Base-by-base conservation (phyloP, 1,140 invertebrate genomes). In the Nomia melanderi region DNA sequence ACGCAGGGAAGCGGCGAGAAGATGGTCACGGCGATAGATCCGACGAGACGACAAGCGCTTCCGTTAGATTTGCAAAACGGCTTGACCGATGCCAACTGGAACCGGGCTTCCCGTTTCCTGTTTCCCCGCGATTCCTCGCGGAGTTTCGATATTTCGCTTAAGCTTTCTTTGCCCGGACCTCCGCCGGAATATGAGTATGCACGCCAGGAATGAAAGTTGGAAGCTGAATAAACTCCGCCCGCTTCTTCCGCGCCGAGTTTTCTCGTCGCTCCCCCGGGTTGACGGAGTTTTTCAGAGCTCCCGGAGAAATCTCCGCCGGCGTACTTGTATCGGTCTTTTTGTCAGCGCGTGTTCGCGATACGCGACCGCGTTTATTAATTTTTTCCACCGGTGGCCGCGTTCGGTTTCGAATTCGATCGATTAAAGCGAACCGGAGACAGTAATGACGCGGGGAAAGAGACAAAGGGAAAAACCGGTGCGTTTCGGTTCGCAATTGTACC, bases 81-180 rank as follows among this genome's bases (percentile, higher is more conserved):
- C 33, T 54, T 23, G 31, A 29, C 63, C 17, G 50, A 31, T 65
- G 3, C n/a, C n/a, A n/a, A n/a, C 29, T 47, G 1, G 29, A 1
- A 17, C 6, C 50, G 20, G 29, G 56, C 9, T 33, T 53, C 1
- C 11, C 29, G 5, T 3, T 14, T 29, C 25, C 23, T 41, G 9
- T 4, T 8, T 11, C 25, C 11, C 41, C 6, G 23, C 11, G 53
- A 11, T 25, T 12, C 3, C 29, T 3, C 14, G 20, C 17, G 31
- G 12, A 29, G 23, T 25, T 36, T 33, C 57, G 29, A 62, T 59
- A n/a, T 36, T 62, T 62, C 11, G n/a, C n/a, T 2, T 2, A 9
- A 33, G 54, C 62, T 41, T 63, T 60, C 57, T 60, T 36, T 36
- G 57, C 9, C 20, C 57, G 33, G 12, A 39, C 57, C 20, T 20